Evolutionary conservation across 2,797 vertebrate genomes (phyloP), one percentile per base, ranked within the genome.

Genomic region (Tangara arthus): DNA sequence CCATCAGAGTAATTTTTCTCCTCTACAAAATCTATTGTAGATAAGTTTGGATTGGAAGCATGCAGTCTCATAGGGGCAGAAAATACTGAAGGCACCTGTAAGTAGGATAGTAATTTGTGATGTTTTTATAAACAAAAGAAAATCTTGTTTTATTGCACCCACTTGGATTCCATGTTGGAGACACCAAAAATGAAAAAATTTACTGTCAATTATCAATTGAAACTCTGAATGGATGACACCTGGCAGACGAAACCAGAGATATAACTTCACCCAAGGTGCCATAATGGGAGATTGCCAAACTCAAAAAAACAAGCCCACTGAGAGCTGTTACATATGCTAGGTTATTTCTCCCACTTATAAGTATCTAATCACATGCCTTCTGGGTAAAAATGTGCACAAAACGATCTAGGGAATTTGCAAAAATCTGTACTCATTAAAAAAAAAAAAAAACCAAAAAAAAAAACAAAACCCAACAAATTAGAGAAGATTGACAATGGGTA

Each of bases 1-100:
- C 98, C 98, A 95, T 99, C 98, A 0, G 98, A 97, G 92, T 99
- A 99, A 49, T 95, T 96, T 93, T 99, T 99, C 81, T 99, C 99
- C 66, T 98, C 99, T 87, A 95, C 97, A 85, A 99, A 98, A 76
- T 98, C 99, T 81, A 98, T 98, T 6, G 99, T 98, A 93, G 99
- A 99, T 91, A 99, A 98, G 96, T 99, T 99, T 34, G 99, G 99
- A 97, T 99, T 99, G 71, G 99, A 99, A 79, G 99, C 99, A 42
- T 99, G 99, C 23, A 99, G 98, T 93, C 99, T 99, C 89, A 99
- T 42, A 3, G 98, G 98, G 52, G 98, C 98, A 61, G 98, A 96
- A 89, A 98, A 98, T 86, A 99, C 97, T 91, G 97, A 96, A 76
- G 98, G 98, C 89, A 98, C 98, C 98, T 98, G 77, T 42, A 95